phyloP scores from a whole-genome alignment of 2,797 vertebrate species.

The Acipenser oxyrinchus region DNA sequence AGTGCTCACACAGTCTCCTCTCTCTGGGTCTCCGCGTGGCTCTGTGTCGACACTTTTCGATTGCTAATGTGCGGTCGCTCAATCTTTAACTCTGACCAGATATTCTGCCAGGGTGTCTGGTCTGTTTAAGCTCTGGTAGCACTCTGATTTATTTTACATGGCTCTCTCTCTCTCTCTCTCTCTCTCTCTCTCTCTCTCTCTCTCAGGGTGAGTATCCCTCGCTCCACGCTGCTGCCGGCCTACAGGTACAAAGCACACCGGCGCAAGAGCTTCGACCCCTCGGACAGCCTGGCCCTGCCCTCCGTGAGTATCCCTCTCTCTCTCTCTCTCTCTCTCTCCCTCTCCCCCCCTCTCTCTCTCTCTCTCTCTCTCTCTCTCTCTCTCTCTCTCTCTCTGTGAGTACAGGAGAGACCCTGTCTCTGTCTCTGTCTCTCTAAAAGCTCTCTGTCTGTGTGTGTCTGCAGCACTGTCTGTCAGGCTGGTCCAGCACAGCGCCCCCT shows the following conservation, averaged over 20 bases:
- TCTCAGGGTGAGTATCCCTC: slow-evolving; percentile 78
- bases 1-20: no score
- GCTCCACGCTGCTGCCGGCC: slow-evolving; percentile 58
- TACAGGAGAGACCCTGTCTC: neutral
- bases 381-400: neutral
- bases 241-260: slow-evolving; percentile 69
- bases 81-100: no score
- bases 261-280: slow-evolving; percentile 71
- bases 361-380: neutral
- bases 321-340: no score
- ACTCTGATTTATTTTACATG: no score
- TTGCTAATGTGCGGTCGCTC: no score
- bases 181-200: no score
- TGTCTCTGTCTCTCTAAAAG: neutral
- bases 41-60: no score
- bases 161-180: neutral
- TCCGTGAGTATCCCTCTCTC: no score
- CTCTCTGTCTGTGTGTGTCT: neutral
- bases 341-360: neutral
- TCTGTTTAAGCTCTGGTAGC: no score
- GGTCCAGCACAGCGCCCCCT: slow-evolving; percentile 53
- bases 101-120: no score
- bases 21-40: no score
- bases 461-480: slow-evolving; percentile 89
- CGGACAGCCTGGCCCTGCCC: slow-evolving; percentile 70